A percentile compares a stretch with the other conserved stretches of the same genome.
phyloP scores from a whole-genome alignment of 2,888 invertebrate genomes.

The Tubulanus polymorphus region DNA sequence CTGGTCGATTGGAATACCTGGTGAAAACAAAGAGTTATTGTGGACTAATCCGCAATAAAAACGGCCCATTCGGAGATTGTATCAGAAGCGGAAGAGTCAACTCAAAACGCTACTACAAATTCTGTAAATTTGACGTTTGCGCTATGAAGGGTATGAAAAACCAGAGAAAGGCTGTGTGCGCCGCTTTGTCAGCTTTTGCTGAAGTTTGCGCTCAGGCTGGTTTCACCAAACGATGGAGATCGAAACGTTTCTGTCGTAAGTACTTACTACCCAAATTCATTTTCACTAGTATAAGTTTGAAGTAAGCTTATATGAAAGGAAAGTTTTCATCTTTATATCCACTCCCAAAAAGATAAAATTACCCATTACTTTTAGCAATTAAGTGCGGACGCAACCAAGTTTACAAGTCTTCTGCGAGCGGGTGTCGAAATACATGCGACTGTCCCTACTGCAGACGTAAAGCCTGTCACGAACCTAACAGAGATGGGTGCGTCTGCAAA shows the following conservation, averaged over 20 bases:
- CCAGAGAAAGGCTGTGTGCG: constrained; percentile 4
- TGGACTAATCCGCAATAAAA: constrained; percentile 1
- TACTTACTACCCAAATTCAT: too few relatives aligned
- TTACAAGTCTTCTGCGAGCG: too few relatives aligned
- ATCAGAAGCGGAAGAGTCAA: constrained; percentile 20
- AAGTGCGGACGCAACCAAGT: too few relatives aligned
- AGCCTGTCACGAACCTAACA: constrained; percentile 18
- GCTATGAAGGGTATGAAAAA: constrained; percentile 1
- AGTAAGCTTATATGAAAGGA: too few relatives aligned
- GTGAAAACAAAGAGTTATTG: too few relatives aligned
- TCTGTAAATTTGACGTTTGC: constrained; percentile 15
- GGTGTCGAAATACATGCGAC: too few relatives aligned
- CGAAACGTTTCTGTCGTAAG: constrained; percentile 15
- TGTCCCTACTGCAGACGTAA: background rate
- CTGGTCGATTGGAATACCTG: too few relatives aligned
- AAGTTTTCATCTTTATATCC: background rate
- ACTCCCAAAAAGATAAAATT: too few relatives aligned
- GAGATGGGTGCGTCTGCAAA: constrained; percentile 41
- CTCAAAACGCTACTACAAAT: constrained; percentile 6
- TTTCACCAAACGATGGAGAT: constrained; percentile 11
- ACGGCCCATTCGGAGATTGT: constrained; percentile 29
- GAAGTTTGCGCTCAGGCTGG: constrained; percentile 10
- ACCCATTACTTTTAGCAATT: too few relatives aligned
- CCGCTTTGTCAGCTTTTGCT: constrained; percentile 11
- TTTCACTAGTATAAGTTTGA: too few relatives aligned